Percentiles rank a stretch among this genome's conserved stretches.
These are phyloP conservation scores for Coluber constrictor DNA, from an alignment of 2,797 vertebrate genomes.

Conservation along the genomic window DNA sequence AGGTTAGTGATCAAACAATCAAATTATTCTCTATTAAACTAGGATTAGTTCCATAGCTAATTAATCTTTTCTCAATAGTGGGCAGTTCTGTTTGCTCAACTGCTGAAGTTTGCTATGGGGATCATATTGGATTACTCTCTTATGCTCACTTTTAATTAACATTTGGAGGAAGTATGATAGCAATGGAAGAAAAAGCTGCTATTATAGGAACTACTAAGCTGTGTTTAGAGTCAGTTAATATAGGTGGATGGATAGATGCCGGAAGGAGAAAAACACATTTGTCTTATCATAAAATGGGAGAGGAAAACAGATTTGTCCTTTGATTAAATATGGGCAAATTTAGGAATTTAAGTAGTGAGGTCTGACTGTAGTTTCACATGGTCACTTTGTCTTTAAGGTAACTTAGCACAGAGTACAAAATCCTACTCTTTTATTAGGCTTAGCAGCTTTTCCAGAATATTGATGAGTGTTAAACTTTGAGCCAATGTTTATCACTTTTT, in stretches of 20 bases:
- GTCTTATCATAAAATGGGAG: background rate
- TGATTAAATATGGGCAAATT: background rate
- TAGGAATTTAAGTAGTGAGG: background rate
- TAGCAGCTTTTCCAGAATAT: background rate
- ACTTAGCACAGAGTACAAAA: background rate
- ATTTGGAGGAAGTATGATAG: conserved; percentile 52
- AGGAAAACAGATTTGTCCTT: conserved; percentile 5
- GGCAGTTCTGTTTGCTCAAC: conserved; percentile 19
- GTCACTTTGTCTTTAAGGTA: background rate
- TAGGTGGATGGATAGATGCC: background rate
- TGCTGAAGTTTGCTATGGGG: conserved; percentile 28
- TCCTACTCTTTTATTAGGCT: background rate
- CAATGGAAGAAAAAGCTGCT: conserved; percentile 33
- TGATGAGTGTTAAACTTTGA: background rate
- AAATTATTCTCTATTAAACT: conserved; percentile 40
- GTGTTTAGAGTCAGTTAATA: conserved; percentile 17
- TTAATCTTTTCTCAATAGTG: conserved; percentile 38
- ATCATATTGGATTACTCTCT: conserved; percentile 42
- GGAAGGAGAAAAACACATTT: background rate
- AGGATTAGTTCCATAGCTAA: conserved; percentile 49
- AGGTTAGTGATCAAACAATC: conserved; percentile 35
- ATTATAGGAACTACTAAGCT: conserved; percentile 28
- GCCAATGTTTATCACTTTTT: background rate
- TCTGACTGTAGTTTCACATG: background rate
- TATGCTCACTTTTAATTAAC: conserved; percentile 55